These are phyloP conservation scores for Drosophila cognata DNA, from an alignment of 2,888 invertebrate species.

Conservation along the genomic window DNA sequence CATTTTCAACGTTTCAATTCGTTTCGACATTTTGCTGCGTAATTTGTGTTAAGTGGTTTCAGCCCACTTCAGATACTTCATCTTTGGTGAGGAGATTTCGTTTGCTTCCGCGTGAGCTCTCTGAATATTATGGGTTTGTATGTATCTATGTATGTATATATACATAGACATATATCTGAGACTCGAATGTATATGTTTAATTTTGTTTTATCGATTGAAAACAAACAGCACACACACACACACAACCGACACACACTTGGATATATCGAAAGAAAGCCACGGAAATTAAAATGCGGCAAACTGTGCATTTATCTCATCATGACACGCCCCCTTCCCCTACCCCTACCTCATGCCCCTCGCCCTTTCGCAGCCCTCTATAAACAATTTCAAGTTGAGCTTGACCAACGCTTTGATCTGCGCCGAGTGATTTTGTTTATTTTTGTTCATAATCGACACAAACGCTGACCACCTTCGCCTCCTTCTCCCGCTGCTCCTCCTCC, in stretches of 20 bases:
- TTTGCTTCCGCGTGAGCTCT: conserved; percentile 59
- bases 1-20: conserved; percentile 73
- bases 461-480: conserved; percentile 41
- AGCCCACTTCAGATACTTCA: conserved; percentile 72
- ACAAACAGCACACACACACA: conserved; percentile 37
- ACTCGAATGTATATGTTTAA: conserved; percentile 60
- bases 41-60: conserved; percentile 84
- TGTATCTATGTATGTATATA: neutral
- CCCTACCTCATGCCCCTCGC: neutral
- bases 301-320: conserved; percentile 74
- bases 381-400: conserved; percentile 52
- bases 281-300: conserved; percentile 77
- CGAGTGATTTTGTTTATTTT: conserved; percentile 79
- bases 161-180: neutral
- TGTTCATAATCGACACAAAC: conserved; percentile 73
- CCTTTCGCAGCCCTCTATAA: conserved; percentile 15
- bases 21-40: conserved; percentile 83
- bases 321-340: conserved; percentile 54
- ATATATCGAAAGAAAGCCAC: conserved; percentile 32
- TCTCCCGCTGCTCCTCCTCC: conserved; percentile 4
- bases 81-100: conserved; percentile 32
- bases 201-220: conserved; percentile 66
- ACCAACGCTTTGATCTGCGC: conserved; percentile 73
- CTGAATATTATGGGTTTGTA: neutral
- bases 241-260: neutral